Base-by-base conservation (phyloP, 2,888 invertebrate species). In the Cosmia pyralina region DNA sequence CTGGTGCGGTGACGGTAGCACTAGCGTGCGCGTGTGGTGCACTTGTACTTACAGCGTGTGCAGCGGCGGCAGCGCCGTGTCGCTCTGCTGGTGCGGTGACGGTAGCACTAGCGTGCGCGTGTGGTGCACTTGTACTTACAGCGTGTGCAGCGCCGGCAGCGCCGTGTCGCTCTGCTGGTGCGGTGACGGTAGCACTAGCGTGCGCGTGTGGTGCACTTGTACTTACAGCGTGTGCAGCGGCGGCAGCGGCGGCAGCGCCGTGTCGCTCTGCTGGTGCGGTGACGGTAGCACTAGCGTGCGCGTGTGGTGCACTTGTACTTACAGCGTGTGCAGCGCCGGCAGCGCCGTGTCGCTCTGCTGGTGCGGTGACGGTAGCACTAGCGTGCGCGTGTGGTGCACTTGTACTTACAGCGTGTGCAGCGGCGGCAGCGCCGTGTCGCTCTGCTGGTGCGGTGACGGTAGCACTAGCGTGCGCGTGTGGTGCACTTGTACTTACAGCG, bases 151-250 rank as follows among this genome's bases (percentile, higher is more conserved):
- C 88, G 97, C 97, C 70, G 97, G 97, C 93, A 98, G 98, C 77
- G 98, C 97, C 81, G 97, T 96, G 83, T 96, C 96, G 75, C 97
- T 96, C 90, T 98, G 97, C 91, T 96, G n/a, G n/a, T n/a, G n/a
- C n/a, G n/a, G n/a, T n/a, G n/a, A n/a, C n/a, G 19, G 48, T 3
- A 34, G 34, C 34, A 10, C 5, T 34, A 57, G 41, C 41, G 38
- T 38, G 38, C 38, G 22, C 4, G 13, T 13, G 19, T 19, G 17
- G 67, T 38, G 34, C 19, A 22, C 7, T 46, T 19, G 64, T 82
- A 93, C 98, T 98, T 96, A 99, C 99, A 99, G 96, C 85, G 98
- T 97, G 88, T 97, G 96, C 79, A 98, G 96, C 88, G 97, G 97
- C 67, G 97, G 96, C 95, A 98, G 97, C 86, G 96, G 96, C 70